These are phyloP conservation scores for Clarias magur DNA, from an alignment of 2,113 vertebrate genomes.

Conservation along the genomic window DNA sequence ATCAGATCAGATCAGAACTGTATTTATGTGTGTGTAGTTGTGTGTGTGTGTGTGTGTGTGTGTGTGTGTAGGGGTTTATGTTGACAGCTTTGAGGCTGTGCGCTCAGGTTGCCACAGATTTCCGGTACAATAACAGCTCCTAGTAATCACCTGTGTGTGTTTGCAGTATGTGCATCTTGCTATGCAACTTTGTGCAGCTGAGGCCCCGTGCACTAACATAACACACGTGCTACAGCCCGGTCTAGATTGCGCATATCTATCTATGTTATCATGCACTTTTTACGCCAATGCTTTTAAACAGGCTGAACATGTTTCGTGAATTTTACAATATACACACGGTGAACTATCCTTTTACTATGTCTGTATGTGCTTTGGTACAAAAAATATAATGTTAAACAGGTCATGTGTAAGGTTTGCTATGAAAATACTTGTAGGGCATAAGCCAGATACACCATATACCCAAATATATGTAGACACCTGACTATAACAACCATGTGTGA, in stretches of 20 bases:
- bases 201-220: not conserved
- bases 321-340: not conserved
- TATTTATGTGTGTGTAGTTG: constrained; percentile 15
- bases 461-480: not conserved
- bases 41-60: constrained; percentile 13
- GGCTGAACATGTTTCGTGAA: not conserved
- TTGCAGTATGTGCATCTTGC: not conserved
- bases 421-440: not conserved
- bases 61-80: constrained; percentile 5
- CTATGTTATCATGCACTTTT: not conserved
- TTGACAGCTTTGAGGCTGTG: not conserved
- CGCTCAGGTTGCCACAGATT: constrained; percentile 29
- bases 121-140: constrained; percentile 35
- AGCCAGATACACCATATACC: not conserved
- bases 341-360: not conserved
- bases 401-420: not conserved
- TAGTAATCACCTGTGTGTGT: constrained; percentile 29
- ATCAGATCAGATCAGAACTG: not conserved
- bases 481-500: not conserved
- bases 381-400: not conserved
- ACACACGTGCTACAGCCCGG: not conserved
- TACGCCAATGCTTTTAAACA: not conserved
- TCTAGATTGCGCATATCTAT: not conserved
- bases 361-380: not conserved
- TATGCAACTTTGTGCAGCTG: constrained; percentile 15